Conservation (phyloP, 2,888 invertebrate genomes). For the Agrochola circellaris region DNA sequence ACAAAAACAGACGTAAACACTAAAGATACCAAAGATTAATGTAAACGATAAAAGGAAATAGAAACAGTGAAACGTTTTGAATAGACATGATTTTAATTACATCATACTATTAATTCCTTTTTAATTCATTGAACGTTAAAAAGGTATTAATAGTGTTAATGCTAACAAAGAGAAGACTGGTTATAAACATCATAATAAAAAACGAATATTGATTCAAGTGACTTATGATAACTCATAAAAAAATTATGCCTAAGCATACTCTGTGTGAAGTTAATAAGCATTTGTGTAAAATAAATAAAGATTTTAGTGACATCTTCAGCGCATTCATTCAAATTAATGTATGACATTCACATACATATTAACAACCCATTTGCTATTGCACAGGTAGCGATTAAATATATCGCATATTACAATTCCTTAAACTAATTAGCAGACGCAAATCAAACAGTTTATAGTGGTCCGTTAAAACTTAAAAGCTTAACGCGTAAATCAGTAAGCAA, state of each 20-base stretch:
- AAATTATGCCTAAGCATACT: neutral
- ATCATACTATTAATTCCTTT: slow-evolving; percentile 12
- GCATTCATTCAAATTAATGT: neutral
- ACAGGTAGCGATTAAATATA: slow-evolving; percentile 33
- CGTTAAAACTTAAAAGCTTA: slow-evolving; percentile 28
- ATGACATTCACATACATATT: slow-evolving; percentile 32
- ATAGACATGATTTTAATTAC: slow-evolving; percentile 19
- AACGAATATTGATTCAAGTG: slow-evolving; percentile 9
- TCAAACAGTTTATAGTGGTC: slow-evolving; percentile 35
- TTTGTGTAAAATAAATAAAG: neutral
- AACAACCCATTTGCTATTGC: slow-evolving; percentile 8
- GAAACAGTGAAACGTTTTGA: slow-evolving; percentile 13
- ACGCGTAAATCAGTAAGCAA: slow-evolving; percentile 44
- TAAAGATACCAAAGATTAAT: neutral
- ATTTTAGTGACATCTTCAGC: neutral
- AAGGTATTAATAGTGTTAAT: slow-evolving; percentile 31
- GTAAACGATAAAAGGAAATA: slow-evolving; percentile 16
- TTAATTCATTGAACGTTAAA: slow-evolving; percentile 37
- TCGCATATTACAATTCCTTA: slow-evolving; percentile 37
- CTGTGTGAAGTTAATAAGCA: neutral
- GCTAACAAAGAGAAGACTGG: slow-evolving; percentile 7
- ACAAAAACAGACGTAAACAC: neutral
- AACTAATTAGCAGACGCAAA: slow-evolving; percentile 47
- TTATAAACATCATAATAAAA: slow-evolving; percentile 16
- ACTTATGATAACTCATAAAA: slow-evolving; percentile 16